Conservation (phyloP, 2,888 invertebrate genomes). For the Minunthozetes semirufus region DNA sequence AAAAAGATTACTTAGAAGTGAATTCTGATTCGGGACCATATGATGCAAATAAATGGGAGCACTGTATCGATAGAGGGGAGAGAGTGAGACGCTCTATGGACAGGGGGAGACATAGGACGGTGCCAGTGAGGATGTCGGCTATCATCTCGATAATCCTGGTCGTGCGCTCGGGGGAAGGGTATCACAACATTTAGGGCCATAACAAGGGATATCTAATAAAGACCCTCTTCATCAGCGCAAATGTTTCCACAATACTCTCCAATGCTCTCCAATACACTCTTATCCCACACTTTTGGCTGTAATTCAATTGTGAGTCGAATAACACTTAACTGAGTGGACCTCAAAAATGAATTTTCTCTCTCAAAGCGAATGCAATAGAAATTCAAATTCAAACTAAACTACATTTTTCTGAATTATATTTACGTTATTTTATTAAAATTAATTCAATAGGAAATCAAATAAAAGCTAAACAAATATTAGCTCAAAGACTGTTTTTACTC, state of each 20-base stretch:
- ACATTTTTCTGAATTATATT: neutral
- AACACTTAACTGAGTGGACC: neutral
- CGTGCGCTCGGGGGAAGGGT: constrained; percentile 5
- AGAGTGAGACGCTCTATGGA: neutral
- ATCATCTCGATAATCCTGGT: neutral
- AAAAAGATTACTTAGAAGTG: constrained; percentile 7
- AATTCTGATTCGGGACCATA: constrained; percentile 27
- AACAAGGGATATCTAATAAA: constrained; percentile 21
- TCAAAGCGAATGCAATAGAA: neutral
- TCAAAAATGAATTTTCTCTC: neutral
- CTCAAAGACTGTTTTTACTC: neutral
- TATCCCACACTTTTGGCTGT: constrained; percentile 18
- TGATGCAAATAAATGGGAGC: neutral
- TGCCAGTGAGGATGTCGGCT: neutral
- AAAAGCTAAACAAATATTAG: constrained; percentile 7
- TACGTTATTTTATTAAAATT: neutral
- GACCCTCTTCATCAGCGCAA: constrained; percentile 17
- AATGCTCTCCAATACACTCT: neutral
- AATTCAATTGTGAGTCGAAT: constrained; percentile 18
- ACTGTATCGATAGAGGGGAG: neutral
- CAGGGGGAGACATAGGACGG: neutral
- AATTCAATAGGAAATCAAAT: constrained; percentile 1
- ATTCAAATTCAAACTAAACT: neutral
- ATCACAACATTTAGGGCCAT: constrained; percentile 9
- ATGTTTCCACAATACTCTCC: constrained; percentile 19